Percentiles rank a stretch among this genome's conserved stretches.
Evolutionary conservation across 37 sponge, comb jelly and placozoan genomes (phyloP).

Genomic region (Hexactinellida sp.): DNA sequence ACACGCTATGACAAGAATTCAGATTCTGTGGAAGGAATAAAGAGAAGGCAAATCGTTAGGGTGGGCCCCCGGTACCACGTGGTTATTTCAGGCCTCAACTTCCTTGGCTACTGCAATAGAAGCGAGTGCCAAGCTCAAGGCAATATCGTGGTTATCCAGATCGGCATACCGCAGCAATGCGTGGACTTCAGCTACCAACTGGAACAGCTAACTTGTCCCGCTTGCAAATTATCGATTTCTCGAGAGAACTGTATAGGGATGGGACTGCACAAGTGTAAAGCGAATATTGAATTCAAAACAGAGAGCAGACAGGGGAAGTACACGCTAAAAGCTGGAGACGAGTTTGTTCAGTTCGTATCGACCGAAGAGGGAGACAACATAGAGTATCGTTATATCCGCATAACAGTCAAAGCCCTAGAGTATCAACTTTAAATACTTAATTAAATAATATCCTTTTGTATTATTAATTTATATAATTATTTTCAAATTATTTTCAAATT

Average conservation of each 20-base stretch:
- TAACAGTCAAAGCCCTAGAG: too few species aligned
- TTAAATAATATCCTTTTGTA: too few species aligned
- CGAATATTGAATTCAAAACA: background rate
- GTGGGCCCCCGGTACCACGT: background rate
- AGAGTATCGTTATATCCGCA: background rate
- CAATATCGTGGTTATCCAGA: background rate
- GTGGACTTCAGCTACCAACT: background rate
- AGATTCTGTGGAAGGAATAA: background rate
- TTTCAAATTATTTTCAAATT: too few species aligned
- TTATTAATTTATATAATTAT: too few species aligned
- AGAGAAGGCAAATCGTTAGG: background rate
- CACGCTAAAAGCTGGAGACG: background rate
- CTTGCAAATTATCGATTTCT: background rate
- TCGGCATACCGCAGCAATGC: background rate
- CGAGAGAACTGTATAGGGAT: background rate
- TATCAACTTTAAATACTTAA: too few species aligned
- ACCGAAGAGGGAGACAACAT: background rate
- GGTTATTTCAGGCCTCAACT: background rate
- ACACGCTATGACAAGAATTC: background rate
- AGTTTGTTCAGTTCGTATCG: background rate
- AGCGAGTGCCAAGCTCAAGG: background rate
- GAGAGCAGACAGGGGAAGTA: background rate
- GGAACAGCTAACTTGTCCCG: background rate
- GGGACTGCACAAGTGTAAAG: background rate
- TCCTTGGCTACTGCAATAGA: background rate